Conservation (phyloP, 2,888 invertebrate genomes). For the Agrochola lychnidis region DNA sequence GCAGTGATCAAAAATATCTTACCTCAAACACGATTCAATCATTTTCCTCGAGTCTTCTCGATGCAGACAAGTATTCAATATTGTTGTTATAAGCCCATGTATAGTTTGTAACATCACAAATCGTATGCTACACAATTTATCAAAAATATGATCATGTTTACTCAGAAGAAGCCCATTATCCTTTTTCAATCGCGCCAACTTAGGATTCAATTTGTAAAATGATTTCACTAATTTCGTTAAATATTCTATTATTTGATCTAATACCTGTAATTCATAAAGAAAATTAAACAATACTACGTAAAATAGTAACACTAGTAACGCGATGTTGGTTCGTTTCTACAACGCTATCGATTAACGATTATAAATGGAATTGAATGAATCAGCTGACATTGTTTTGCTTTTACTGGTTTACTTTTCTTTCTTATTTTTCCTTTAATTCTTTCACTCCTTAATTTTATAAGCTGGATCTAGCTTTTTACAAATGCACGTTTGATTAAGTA, state of each 20-base stretch:
- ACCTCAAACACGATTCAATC: constrained; percentile 90
- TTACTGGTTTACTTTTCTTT: background rate
- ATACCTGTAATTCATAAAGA: constrained; percentile 84
- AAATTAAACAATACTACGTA: background rate
- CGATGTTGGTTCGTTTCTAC: background rate
- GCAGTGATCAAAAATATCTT: constrained; percentile 56
- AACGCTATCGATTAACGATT: constrained; percentile 12
- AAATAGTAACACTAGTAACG: background rate
- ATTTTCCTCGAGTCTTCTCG: constrained; percentile 91
- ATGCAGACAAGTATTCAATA: constrained; percentile 88
- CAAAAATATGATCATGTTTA: constrained; percentile 89
- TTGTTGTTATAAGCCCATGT: constrained; percentile 89
- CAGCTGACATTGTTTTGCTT: constrained; percentile 41
- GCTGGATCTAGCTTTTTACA: background rate
- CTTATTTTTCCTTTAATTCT: background rate
- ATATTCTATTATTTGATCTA: constrained; percentile 90
- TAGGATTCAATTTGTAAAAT: constrained; percentile 89
- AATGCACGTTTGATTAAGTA: background rate
- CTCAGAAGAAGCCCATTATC: constrained; percentile 82
- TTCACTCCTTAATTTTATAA: background rate
- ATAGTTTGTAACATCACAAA: constrained; percentile 90
- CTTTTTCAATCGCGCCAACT: constrained; percentile 85
- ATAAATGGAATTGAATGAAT: constrained; percentile 34
- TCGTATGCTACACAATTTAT: constrained; percentile 88
- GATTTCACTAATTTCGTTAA: constrained; percentile 88